Conservation (phyloP, 2,113 vertebrate genomes). For the Marcusenius ussheri region DNA sequence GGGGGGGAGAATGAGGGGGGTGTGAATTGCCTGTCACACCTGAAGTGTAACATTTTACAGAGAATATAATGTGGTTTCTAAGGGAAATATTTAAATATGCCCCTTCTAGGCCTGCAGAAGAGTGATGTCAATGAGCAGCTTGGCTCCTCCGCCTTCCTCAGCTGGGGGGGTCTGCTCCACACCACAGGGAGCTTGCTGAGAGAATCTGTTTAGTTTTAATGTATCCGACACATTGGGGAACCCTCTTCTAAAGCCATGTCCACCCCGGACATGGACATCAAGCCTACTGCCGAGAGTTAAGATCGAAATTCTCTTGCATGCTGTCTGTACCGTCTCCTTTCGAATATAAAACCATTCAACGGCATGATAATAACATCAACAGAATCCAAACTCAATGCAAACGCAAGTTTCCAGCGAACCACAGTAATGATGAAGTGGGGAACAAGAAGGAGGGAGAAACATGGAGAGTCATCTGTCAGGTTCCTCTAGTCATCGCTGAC, state of each 20-base stretch:
- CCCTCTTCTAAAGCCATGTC: not conserved
- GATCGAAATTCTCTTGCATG: not conserved
- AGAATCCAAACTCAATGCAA: not conserved
- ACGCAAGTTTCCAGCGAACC: not conserved
- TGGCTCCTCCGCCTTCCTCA: not conserved
- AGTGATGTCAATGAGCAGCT: not conserved
- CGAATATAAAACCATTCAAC: not conserved
- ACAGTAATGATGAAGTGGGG: not conserved
- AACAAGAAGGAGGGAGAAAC: not conserved
- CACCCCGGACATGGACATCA: not conserved
- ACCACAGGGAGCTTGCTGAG: not conserved
- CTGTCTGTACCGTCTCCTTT: not conserved
- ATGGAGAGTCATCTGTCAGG: not conserved
- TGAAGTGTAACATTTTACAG: not conserved
- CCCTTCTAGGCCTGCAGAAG: not conserved
- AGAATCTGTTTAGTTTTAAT: not conserved
- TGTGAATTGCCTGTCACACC: slow-evolving; percentile 1
- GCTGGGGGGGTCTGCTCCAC: not conserved
- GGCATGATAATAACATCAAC: not conserved
- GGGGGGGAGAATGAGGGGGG: not conserved
- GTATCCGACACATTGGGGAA: not conserved
- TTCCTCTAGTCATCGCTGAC: not conserved
- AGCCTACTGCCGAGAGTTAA: not conserved
- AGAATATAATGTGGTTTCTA: not conserved
- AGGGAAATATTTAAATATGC: not conserved